Percentiles rank a stretch among this genome's conserved stretches.
Conservation (phyloP, 2,888 invertebrate genomes). For the Heliothis peltigera region DNA sequence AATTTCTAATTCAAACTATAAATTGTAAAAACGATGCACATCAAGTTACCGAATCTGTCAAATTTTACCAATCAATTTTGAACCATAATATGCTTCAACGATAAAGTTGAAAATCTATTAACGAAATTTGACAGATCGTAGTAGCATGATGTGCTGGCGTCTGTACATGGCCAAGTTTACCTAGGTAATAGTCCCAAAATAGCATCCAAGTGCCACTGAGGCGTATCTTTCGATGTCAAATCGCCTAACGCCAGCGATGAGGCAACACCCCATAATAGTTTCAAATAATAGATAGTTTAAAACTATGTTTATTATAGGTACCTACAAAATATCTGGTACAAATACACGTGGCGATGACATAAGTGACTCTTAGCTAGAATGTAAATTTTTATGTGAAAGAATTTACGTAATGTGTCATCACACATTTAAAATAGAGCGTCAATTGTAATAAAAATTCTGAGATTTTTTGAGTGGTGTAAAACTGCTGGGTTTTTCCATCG, state of each 20-base stretch:
- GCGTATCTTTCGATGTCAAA: conserved; percentile 63
- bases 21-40: too few relatives aligned
- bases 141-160: too few relatives aligned
- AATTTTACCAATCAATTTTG: too few relatives aligned
- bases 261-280: conserved; percentile 64
- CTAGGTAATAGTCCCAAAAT: conserved; percentile 66
- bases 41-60: too few relatives aligned
- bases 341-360: conserved; percentile 48
- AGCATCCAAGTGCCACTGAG: conserved; percentile 64
- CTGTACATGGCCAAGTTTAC: conserved; percentile 19
- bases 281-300: conserved; percentile 56
- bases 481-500: not conserved
- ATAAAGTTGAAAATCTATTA: too few relatives aligned
- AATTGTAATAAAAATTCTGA: conserved; percentile 21
- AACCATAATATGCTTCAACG: too few relatives aligned
- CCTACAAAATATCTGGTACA: conserved; percentile 25
- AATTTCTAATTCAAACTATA: too few relatives aligned
- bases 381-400: conserved; percentile 40
- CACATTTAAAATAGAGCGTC: conserved; percentile 30
- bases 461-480: conserved; percentile 3
- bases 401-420: conserved; percentile 38
- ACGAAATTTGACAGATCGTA: too few relatives aligned
- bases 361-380: conserved; percentile 28
- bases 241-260: conserved; percentile 62
- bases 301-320: conserved; percentile 41